Conservation (phyloP, 64 coral and sea anemone species). For the Dendrophyllia cribrosa region DNA sequence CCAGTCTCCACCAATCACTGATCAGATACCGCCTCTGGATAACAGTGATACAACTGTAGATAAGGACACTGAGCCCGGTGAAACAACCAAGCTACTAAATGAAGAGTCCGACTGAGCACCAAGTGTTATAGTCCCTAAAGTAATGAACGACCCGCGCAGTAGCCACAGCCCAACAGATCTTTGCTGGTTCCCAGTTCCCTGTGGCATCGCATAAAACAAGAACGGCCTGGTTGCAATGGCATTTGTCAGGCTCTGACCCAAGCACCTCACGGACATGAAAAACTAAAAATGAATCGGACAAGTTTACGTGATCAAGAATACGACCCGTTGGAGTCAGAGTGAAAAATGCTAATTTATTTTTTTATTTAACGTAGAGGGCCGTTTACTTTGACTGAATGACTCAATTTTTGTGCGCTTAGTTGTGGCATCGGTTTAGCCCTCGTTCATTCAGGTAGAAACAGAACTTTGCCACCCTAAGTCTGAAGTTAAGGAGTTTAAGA, state of each 20-base stretch:
- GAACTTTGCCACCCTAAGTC: not conserved
- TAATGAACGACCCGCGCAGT: not conserved
- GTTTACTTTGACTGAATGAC: slow-evolving; percentile 10
- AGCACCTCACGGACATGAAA: not conserved
- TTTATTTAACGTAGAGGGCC: slow-evolving; percentile 52
- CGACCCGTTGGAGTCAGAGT: slow-evolving; percentile 5
- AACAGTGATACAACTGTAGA: slow-evolving; percentile 15
- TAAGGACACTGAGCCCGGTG: slow-evolving; percentile 11
- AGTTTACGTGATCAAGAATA: not conserved
- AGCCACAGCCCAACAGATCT: not conserved
- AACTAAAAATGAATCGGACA: not conserved
- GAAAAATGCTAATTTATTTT: slow-evolving; percentile 63
- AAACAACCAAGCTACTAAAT: slow-evolving; percentile 40
- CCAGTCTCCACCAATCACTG: slow-evolving; percentile 21
- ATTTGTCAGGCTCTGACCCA: slow-evolving; percentile 37
- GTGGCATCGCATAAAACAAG: not conserved
- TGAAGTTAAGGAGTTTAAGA: not conserved
- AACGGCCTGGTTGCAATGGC: slow-evolving; percentile 34
- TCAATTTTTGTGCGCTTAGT: not conserved
- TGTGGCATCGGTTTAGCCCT: not conserved
- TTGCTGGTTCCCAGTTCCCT: not conserved
- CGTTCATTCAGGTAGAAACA: not conserved
- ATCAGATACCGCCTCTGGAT: slow-evolving; percentile 34
- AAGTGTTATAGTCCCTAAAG: not conserved
- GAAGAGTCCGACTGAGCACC: slow-evolving; percentile 45